These are phyloP conservation scores for Sebastes vulpes DNA, from an alignment of 2,797 vertebrate genomes.

Conservation along the genomic window DNA sequence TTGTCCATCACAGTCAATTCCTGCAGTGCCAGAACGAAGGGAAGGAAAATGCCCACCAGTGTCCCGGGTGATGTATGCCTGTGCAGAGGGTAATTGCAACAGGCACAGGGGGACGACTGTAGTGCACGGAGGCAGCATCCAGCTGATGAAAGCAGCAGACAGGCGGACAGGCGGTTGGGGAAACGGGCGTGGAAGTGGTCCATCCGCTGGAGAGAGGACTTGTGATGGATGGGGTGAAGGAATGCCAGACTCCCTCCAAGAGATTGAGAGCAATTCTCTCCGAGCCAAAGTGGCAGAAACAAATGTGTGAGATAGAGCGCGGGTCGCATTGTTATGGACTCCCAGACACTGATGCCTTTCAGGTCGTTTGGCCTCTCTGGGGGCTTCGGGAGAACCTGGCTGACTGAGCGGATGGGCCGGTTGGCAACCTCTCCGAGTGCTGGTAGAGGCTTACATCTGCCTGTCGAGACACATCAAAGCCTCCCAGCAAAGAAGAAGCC, in stretches of 20 bases:
- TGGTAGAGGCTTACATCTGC: conserved; percentile 32
- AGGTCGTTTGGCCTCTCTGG: conserved; percentile 45
- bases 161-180: conserved; percentile 15
- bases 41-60: conserved; percentile 28
- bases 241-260: conserved; percentile 65
- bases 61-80: conserved; percentile 61
- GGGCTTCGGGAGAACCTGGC: conserved; percentile 41
- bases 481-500: conserved; percentile 23
- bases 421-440: conserved; percentile 35
- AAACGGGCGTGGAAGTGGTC: conserved; percentile 58
- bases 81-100: conserved; percentile 67
- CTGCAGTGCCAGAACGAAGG: conserved; percentile 37
- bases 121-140: conserved; percentile 30
- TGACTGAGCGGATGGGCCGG: conserved; percentile 19
- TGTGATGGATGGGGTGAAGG: conserved; percentile 73
- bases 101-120: conserved; percentile 43
- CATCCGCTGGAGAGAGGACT: conserved; percentile 61
- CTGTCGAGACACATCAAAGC: conserved; percentile 57
- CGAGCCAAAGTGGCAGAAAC: conserved; percentile 78
- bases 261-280: conserved; percentile 72
- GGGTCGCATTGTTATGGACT: conserved; percentile 71
- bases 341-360: conserved; percentile 61
- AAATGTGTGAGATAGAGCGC: conserved; percentile 66
- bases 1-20: conserved; percentile 34
- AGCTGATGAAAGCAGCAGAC: conserved; percentile 46